Conservation (phyloP, 2,888 invertebrate species). For the Drosophila meridiana region DNA sequence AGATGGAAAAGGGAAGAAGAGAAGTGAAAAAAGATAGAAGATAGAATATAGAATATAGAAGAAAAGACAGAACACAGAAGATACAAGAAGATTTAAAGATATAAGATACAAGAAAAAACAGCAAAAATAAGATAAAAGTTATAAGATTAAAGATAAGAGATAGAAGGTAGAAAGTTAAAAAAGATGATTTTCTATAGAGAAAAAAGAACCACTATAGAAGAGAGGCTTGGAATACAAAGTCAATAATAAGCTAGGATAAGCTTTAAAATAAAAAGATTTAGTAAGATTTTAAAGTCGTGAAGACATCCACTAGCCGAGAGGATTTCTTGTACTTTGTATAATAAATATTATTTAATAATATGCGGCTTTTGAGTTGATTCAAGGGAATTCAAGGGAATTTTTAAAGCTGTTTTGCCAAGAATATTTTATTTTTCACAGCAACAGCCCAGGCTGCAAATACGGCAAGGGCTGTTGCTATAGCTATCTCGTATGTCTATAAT, state of each 20-base stretch:
- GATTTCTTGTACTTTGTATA: neutral
- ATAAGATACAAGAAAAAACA: neutral
- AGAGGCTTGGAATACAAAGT: no score
- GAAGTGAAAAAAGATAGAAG: neutral
- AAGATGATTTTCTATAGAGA: neutral
- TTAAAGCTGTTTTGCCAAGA: conserved; percentile 4
- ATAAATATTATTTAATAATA: conserved; percentile 7
- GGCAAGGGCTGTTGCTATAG: conserved; percentile 3
- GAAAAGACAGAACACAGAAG: neutral
- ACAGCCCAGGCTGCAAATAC: neutral
- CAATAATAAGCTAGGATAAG: neutral
- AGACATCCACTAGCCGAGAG: neutral
- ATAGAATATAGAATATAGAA: neutral
- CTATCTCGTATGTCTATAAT: conserved; percentile 11
- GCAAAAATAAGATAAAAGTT: neutral
- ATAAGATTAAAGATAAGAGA: neutral
- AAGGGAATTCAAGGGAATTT: conserved; percentile 1
- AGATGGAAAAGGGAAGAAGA: neutral
- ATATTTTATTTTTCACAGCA: neutral
- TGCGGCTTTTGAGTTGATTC: neutral
- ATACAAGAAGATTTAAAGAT: neutral
- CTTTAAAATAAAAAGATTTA: neutral
- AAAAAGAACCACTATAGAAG: neutral
- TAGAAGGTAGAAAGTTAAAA: neutral
- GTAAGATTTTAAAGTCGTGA: neutral